Evolutionary conservation across 2,888 invertebrate species (phyloP).

Genomic region (Gonocerus acuteangulatus): DNA sequence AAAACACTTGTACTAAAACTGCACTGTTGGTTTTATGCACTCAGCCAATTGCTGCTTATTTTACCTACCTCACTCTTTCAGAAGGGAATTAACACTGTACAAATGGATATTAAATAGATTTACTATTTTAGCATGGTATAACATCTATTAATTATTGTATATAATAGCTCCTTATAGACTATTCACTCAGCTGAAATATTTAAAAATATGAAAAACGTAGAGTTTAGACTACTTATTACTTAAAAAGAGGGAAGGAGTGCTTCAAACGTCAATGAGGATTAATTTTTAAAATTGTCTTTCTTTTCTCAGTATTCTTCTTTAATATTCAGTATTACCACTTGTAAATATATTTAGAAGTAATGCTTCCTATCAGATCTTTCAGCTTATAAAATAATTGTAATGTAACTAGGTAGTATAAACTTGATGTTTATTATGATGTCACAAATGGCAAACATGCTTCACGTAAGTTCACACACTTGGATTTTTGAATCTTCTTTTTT

Average conservation of each 20-base stretch:
- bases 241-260: constrained; percentile 21
- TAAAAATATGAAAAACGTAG: neutral
- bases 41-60: constrained; percentile 9
- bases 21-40: constrained; percentile 25
- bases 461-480: neutral
- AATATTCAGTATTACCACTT: too few relatives aligned
- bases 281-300: neutral
- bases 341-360: too few relatives aligned
- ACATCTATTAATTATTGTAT: constrained; percentile 1
- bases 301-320: neutral
- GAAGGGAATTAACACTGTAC: neutral
- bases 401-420: too few relatives aligned
- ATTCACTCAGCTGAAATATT: constrained; percentile 6
- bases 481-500: neutral
- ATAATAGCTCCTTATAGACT: constrained; percentile 9
- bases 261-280: constrained; percentile 2
- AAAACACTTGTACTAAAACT: neutral
- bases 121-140: neutral
- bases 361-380: too few relatives aligned
- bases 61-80: constrained; percentile 2
- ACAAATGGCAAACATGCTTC: neutral
- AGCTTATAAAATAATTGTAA: too few relatives aligned
- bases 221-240: neutral
- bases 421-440: neutral
- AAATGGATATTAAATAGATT: neutral